Evolutionary conservation across 2,113 vertebrate genomes (phyloP), one percentile per base, ranked within the genome.

Genomic region (Suncus etruscus): DNA sequence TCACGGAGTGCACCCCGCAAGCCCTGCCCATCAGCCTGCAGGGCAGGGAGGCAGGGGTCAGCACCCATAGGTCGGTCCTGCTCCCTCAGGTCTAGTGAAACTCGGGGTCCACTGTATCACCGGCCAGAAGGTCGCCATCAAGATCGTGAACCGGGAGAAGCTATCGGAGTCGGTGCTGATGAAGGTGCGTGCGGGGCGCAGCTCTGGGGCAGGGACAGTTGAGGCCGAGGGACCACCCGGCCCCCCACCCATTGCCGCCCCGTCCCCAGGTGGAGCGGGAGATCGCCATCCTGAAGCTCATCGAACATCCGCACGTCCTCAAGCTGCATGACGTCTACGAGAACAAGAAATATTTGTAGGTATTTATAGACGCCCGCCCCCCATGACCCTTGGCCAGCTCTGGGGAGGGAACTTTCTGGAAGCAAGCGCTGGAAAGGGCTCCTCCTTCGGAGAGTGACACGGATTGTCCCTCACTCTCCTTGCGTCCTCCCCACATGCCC

Each of bases 271-370:
- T 99, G 97, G 99, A 99, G 94, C 97, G 99, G 95, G 99, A 99
- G 97, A 99, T 99, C 89, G 99, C 99, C 95, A 99, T 99, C 97
- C 97, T 99, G 95, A 99, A 99, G 95, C 98, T 99, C 96, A 99
- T 99, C 1, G 99, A 99, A 95, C 99, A 99, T 96, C 99, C 99
- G 0, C 99, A 99, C 31, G 98, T 99, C 89, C 98, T 99, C 97
- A 99, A 99, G 96, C 98, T 99, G 95, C 98, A 99, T 78, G 99
- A 99, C 51, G 99, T 99, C 96, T 99, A 99, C 90, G 99, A 99
- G 98, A 99, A 99, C 97, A 99, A 99, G 98, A 99, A 99, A 98
- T 99, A 99, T 97, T 98, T 99, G 99, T 99, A 98, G 98, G 99
- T 99, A 97, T 97, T 97, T 96, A 97, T 96, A 96, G 95, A 97